A percentile compares a stretch with the other conserved stretches of the same genome.
Conservation (phyloP, 2,797 vertebrate genomes). For the Halcyon leucocephala region DNA sequence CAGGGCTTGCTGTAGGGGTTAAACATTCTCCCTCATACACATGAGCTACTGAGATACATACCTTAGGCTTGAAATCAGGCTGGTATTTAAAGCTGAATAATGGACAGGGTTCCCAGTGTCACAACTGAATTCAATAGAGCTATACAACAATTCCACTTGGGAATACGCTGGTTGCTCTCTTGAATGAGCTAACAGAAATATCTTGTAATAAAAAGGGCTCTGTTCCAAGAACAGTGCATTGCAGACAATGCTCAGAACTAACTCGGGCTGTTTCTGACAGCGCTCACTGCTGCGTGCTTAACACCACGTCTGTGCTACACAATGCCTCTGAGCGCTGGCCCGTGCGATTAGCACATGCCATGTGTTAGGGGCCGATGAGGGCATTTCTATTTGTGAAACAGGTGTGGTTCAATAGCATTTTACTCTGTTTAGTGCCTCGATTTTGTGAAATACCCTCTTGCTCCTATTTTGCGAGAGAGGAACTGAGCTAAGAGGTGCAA, state of each 20-base stretch:
- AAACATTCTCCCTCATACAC: background rate
- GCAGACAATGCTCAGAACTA: background rate
- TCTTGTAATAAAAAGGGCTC: conserved; percentile 10
- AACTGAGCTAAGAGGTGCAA: background rate
- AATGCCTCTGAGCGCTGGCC: background rate
- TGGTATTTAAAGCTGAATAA: background rate
- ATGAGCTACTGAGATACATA: background rate
- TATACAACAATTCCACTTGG: background rate
- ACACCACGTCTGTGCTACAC: background rate
- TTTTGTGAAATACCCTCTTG: background rate
- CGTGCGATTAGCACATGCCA: background rate
- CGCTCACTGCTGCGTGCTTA: background rate
- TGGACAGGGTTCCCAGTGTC: background rate
- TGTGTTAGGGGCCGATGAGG: background rate
- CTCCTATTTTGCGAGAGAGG: background rate
- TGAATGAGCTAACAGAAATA: conserved; percentile 16
- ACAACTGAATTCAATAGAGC: background rate
- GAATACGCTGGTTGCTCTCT: background rate
- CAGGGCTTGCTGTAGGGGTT: background rate
- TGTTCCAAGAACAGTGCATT: conserved; percentile 8
- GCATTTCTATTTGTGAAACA: background rate
- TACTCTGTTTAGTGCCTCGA: background rate
- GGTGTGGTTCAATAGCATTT: background rate
- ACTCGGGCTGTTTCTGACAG: background rate
- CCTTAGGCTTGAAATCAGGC: background rate